Evolutionary conservation across 2,888 invertebrate species (phyloP).

Genomic region (Andrena chrysosceles): DNA sequence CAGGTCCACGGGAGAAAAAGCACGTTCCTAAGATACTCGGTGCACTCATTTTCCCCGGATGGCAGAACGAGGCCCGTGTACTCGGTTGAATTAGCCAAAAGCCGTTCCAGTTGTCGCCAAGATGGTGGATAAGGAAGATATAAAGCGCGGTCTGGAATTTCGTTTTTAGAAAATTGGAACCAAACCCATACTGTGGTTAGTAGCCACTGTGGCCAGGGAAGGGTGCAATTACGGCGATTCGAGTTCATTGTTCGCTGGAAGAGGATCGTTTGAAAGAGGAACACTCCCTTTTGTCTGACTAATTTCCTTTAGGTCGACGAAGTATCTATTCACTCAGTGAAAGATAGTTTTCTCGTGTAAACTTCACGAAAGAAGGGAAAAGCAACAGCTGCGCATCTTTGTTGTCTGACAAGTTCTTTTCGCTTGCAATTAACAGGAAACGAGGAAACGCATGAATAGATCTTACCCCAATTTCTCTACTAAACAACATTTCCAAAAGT

Average conservation of each 20-base stretch:
- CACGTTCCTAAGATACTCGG: not conserved
- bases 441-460: not conserved
- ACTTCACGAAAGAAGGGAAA: not conserved
- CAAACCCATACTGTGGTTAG: not conserved
- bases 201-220: not conserved
- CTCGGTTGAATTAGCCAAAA: slow-evolving; percentile 7
- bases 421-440: not conserved
- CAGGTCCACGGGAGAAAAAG: not conserved
- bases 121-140: not conserved
- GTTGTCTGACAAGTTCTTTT: not conserved
- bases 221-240: slow-evolving; percentile 36
- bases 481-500: not conserved
- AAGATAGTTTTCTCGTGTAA: not conserved
- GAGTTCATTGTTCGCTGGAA: slow-evolving; percentile 21
- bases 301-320: slow-evolving; percentile 37
- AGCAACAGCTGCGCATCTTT: not conserved
- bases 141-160: slow-evolving; percentile 5
- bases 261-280: slow-evolving; percentile 18
- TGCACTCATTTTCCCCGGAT: not conserved
- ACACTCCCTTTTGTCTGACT: slow-evolving; percentile 30
- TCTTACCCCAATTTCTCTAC: not conserved
- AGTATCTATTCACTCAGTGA: slow-evolving; percentile 17
- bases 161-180: not conserved
- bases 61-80: not conserved
- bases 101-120: not conserved